Conservation (phyloP, 2,797 vertebrate species). For the Onychomys leucogaster region DNA sequence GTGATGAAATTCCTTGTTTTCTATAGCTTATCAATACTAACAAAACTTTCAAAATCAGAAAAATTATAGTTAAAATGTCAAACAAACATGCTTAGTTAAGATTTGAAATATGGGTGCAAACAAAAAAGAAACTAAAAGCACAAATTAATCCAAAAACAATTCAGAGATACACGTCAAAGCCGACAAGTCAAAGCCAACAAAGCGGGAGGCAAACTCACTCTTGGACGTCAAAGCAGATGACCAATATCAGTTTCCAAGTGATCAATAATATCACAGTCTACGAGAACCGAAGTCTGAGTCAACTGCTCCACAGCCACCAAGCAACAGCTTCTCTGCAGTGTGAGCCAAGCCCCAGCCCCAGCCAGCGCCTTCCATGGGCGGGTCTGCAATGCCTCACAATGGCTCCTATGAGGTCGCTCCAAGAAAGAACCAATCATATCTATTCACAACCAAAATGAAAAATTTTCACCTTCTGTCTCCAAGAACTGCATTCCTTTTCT, state of each 20-base stretch:
- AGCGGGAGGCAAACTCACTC: too few species aligned
- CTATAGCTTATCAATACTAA: background rate
- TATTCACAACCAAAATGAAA: background rate
- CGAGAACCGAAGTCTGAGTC: background rate
- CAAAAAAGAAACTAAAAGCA: background rate
- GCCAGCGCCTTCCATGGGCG: background rate
- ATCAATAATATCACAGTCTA: background rate
- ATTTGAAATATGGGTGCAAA: background rate
- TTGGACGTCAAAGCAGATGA: background rate
- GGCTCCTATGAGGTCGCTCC: background rate
- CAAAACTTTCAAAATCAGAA: background rate
- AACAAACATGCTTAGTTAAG: background rate
- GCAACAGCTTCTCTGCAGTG: background rate
- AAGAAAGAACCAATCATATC: background rate
- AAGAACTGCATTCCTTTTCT: background rate
- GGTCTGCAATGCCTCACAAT: background rate
- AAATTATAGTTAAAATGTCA: background rate
- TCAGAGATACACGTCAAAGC: background rate
- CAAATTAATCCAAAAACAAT: background rate
- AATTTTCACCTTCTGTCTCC: background rate
- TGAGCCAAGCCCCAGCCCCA: background rate
- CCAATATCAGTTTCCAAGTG: background rate
- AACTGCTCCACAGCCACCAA: background rate
- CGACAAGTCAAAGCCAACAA: background rate
- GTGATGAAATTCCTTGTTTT: background rate